A percentile compares a stretch with the other conserved stretches of the same genome.
Evolutionary conservation across 2,888 invertebrate species (phyloP).

Genomic region (Tinea semifulvella): DNA sequence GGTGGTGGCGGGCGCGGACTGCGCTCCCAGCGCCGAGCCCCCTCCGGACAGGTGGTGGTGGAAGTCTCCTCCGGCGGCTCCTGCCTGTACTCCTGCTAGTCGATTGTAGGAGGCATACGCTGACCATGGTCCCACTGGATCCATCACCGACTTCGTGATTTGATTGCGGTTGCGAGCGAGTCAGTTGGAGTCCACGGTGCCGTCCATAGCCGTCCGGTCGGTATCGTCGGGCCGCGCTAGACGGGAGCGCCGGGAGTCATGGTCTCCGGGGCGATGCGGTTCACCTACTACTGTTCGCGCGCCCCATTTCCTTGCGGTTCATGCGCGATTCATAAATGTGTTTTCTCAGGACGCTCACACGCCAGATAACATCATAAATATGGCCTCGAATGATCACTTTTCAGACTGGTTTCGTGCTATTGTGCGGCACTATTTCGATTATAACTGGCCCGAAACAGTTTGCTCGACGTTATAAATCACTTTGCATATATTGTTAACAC

Average conservation of each 20-base stretch:
- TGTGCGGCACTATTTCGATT: slow-evolving; percentile 46
- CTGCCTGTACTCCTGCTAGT: slow-evolving; percentile 75
- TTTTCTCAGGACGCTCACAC: slow-evolving; percentile 61
- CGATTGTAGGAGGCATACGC: slow-evolving; percentile 86
- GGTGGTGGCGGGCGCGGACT: slow-evolving; percentile 70
- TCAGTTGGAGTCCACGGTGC: slow-evolving; percentile 60
- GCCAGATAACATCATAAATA: slow-evolving; percentile 72
- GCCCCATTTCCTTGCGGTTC: slow-evolving; percentile 46
- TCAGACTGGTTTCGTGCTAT: slow-evolving; percentile 57
- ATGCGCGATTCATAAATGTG: slow-evolving; percentile 53
- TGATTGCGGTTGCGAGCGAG: slow-evolving; percentile 47
- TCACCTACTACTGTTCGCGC: slow-evolving; percentile 1
- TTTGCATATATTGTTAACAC: slow-evolving; percentile 29
- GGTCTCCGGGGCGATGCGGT: slow-evolving; percentile 23
- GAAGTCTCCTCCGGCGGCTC: slow-evolving; percentile 72
- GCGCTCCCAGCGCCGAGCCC: slow-evolving; percentile 59
- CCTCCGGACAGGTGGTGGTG: slow-evolving; percentile 73
- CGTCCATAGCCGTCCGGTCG: slow-evolving; percentile 66
- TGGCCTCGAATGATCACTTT: slow-evolving; percentile 68
- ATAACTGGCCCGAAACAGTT: slow-evolving; percentile 35
- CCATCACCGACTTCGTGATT: slow-evolving; percentile 74
- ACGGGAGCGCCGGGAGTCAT: slow-evolving; percentile 45
- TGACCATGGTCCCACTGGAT: slow-evolving; percentile 91
- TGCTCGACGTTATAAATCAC: slow-evolving; percentile 39
- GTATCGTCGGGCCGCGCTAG: too few species aligned